phyloP scores from a whole-genome alignment of 1,140 invertebrate genomes.

The Berghia stephanieae region DNA sequence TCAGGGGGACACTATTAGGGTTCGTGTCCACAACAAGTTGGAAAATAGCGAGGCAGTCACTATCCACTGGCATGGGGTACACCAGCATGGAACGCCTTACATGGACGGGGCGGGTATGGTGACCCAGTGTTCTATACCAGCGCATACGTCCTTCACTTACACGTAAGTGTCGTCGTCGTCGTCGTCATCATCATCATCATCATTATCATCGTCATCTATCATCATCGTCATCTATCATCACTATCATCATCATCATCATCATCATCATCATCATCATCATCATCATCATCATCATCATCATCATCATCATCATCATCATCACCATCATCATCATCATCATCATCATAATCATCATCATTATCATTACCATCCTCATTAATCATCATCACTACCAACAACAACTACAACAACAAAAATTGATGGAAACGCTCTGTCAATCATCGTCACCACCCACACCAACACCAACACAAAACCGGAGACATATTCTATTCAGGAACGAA shows the following conservation, averaged over 20 bases:
- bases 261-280: too few species aligned
- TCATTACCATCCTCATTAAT: too few species aligned
- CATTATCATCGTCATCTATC: not conserved
- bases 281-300: too few species aligned
- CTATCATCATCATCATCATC: too few species aligned
- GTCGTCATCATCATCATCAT: not conserved
- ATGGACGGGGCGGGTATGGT: constrained; percentile 58
- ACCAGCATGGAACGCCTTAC: constrained; percentile 44
- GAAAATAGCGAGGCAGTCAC: constrained; percentile 65
- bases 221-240: not conserved
- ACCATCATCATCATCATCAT: not conserved
- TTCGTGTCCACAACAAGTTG: constrained; percentile 51
- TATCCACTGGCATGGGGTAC: constrained; percentile 56
- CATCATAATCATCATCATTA: not conserved
- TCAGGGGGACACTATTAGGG: constrained; percentile 49
- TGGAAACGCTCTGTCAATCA: too few species aligned
- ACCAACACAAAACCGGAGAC: too few species aligned
- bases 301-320: constrained; percentile 23
- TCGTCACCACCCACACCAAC: too few species aligned
- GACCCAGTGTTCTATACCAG: constrained; percentile 56
- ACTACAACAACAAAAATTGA: too few species aligned
- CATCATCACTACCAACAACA: too few species aligned
- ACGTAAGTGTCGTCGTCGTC: constrained; percentile 37
- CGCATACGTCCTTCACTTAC: constrained; percentile 48
- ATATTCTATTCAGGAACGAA: too few species aligned